Base-by-base conservation (phyloP, 2,888 invertebrate species). In the Philopedon plagiatum region DNA sequence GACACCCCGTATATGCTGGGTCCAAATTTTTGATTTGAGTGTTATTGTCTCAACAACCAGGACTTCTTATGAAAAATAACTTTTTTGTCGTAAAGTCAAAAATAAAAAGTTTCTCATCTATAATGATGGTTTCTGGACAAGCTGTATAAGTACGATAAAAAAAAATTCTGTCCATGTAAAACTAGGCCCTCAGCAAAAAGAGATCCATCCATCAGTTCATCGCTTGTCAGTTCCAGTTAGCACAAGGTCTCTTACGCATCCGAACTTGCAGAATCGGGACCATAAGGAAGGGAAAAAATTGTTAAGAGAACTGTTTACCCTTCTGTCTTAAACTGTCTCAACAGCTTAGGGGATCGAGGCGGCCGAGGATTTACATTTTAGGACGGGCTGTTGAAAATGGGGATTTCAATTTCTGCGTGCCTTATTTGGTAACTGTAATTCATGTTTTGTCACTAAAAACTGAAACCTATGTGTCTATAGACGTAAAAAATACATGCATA, bases 121-220 rank as follows among this genome's bases (percentile, higher is more conserved):
- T n/a, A n/a, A n/a, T n/a, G n/a, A n/a, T n/a, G n/a, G n/a, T n/a
- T n/a, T n/a, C n/a, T n/a, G n/a, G n/a, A n/a, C n/a, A n/a, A n/a
- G n/a, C n/a, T n/a, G n/a, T n/a, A n/a, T n/a, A n/a, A n/a, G n/a
- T n/a, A n/a, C n/a, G n/a, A n/a, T n/a, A n/a, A n/a, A n/a, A n/a
- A n/a, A n/a, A n/a, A n/a, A 26, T 26, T 26, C 26, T 26, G 3
- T 26, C 7, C 11, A n/a, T n/a, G 37, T n/a, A 37, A 1, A 37
- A 37, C n/a, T n/a, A n/a, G n/a, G n/a, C n/a, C n/a, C n/a, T n/a
- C n/a, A 64, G 70, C 64, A 70, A 70, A 70, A 70, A 70, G 70
- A 64, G 70, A 49, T 64, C 58, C 34, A 70, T 70, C 70, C n/a
- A n/a, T n/a, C n/a, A 70, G 70, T 70, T 70, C 64, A 71, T 71